phyloP scores from a whole-genome alignment of 1,140 invertebrate species.

The Papilio aristodemus region DNA sequence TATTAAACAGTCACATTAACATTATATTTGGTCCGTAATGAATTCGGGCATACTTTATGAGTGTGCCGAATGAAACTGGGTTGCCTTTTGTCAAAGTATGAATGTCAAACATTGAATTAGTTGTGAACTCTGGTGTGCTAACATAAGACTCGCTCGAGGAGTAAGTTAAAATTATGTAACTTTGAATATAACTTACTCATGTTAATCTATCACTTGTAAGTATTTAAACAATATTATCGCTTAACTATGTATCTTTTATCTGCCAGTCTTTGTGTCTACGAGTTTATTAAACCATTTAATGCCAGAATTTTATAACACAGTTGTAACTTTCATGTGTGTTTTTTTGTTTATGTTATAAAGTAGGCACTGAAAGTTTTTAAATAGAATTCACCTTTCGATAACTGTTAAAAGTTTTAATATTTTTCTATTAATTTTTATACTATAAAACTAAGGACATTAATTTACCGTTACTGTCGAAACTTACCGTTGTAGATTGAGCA shows the following conservation, averaged over 20 bases:
- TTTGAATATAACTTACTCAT: background rate
- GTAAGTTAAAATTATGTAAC: conserved; percentile 1
- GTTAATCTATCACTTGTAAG: background rate
- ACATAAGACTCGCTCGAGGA: background rate
- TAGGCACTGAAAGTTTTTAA: too few species aligned
- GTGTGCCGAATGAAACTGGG: background rate
- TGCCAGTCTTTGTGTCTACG: too few species aligned
- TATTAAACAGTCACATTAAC: background rate
- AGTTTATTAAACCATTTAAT: too few species aligned
- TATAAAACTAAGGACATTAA: too few species aligned
- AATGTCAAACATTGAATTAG: conserved; percentile 14
- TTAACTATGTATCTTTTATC: background rate
- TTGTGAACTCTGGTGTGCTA: background rate
- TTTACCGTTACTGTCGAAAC: background rate
- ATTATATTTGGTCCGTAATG: conserved; percentile 14
- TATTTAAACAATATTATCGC: background rate
- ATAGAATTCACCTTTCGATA: too few species aligned
- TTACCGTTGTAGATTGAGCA: conserved; percentile 7
- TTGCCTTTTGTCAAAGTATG: conserved; percentile 27
- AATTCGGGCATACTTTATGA: conserved; percentile 21
- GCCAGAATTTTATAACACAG: too few species aligned
- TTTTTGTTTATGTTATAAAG: too few species aligned
- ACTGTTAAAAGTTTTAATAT: too few species aligned
- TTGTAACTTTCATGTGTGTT: too few species aligned
- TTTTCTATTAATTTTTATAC: too few species aligned